Evolutionary conservation across 2,797 vertebrate species (phyloP).

Genomic region (Danio choprae): DNA sequence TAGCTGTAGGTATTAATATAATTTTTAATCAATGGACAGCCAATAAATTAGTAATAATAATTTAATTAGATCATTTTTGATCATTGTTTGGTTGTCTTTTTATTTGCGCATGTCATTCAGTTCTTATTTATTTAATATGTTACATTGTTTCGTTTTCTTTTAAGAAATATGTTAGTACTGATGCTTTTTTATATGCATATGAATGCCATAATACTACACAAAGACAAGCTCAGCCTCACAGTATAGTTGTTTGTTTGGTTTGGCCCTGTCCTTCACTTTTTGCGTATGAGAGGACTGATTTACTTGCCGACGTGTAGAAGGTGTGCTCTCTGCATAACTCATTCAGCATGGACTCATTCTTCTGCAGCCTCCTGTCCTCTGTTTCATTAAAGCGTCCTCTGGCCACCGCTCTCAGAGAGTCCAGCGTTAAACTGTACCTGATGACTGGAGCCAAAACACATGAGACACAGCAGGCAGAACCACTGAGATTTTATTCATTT

Average conservation of each 20-base stretch:
- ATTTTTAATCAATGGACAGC: neutral
- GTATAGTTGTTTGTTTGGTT: neutral
- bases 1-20: neutral
- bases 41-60: neutral
- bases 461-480: no score
- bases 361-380: constrained; percentile 82
- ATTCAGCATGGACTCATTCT: constrained; percentile 71
- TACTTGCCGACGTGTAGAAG: constrained; percentile 98
- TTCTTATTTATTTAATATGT: neutral
- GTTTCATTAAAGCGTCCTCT: constrained; percentile 83
- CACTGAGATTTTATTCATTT: no score
- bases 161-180: neutral
- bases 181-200: neutral
- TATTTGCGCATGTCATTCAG: neutral
- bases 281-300: constrained; percentile 72
- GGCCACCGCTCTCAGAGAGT: constrained; percentile 85
- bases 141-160: constrained; percentile 4
- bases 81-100: neutral
- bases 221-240: neutral
- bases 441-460: constrained; percentile 68
- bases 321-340: constrained; percentile 75
- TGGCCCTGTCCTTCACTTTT: no score
- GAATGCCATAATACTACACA: neutral
- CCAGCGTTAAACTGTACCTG: constrained; percentile 85
- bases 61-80: neutral